Conservation (phyloP, 2,888 invertebrate genomes). For the Marasmarcha lunaedactyla region DNA sequence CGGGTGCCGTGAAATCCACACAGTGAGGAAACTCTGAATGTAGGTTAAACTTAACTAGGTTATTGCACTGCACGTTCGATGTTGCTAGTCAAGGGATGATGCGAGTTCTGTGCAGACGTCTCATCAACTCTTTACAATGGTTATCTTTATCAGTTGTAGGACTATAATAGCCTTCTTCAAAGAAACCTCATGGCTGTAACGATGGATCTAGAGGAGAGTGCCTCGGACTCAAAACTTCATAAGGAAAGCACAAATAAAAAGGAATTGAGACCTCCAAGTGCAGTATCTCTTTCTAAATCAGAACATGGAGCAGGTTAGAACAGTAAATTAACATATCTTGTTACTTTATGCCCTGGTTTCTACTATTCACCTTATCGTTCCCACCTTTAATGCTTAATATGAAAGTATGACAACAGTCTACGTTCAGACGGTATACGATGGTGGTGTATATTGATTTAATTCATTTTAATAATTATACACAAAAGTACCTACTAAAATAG, state of each 20-base stretch:
- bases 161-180: constrained; percentile 22
- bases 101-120: constrained; percentile 32
- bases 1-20: constrained; percentile 48
- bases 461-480: too few relatives aligned
- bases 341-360: too few relatives aligned
- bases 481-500: too few relatives aligned
- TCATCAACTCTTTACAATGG: constrained; percentile 25
- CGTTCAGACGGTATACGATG: too few relatives aligned
- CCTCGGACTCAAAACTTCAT: constrained; percentile 57
- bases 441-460: too few relatives aligned
- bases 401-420: too few relatives aligned
- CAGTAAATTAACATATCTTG: too few relatives aligned
- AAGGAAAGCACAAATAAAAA: constrained; percentile 52
- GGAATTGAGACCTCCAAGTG: constrained; percentile 52
- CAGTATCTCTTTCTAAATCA: constrained; percentile 52
- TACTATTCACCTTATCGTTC: too few relatives aligned
- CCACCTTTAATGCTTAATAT: too few relatives aligned
- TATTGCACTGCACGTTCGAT: constrained; percentile 54
- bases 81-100: constrained; percentile 36
- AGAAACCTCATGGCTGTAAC: constrained; percentile 55
- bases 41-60: constrained; percentile 68
- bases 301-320: constrained; percentile 51
- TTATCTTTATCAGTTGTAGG: constrained; percentile 34
- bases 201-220: constrained; percentile 59
- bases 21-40: constrained; percentile 40